Evolutionary conservation across 2,113 vertebrate genomes (phyloP).

Genomic region (Probosciger aterrimus): DNA sequence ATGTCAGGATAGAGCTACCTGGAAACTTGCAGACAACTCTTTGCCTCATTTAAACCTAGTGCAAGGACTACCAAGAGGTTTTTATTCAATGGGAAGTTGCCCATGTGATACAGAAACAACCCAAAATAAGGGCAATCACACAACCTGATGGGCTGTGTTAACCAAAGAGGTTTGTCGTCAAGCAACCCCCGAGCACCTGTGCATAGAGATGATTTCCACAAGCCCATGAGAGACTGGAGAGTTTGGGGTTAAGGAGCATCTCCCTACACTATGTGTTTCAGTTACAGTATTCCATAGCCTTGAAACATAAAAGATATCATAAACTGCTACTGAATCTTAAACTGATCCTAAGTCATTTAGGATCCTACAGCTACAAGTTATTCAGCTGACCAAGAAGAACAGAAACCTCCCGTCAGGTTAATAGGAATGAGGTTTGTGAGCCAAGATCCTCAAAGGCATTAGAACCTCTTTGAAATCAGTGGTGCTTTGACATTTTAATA

Average conservation of each 20-base stretch:
- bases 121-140: neutral
- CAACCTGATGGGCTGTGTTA: neutral
- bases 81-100: neutral
- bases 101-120: neutral
- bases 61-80: neutral
- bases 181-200: neutral
- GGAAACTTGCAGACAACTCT: neutral
- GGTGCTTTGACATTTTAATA: neutral
- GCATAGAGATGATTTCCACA: neutral
- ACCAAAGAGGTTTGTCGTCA: neutral
- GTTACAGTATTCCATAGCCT: neutral
- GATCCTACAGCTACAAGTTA: neutral
- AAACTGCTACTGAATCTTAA: neutral
- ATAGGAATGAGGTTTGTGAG: neutral
- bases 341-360: neutral
- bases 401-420: neutral
- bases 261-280: neutral
- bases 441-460: neutral
- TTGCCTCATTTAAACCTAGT: rapidly evolving
- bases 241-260: neutral
- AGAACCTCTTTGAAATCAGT: neutral
- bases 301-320: neutral
- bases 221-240: neutral
- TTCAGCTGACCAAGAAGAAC: neutral
- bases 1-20: neutral